Evolutionary conservation across 2,888 invertebrate species (phyloP), one percentile per base, ranked within the genome.

Genomic region (Keiferia lycopersicella): DNA sequence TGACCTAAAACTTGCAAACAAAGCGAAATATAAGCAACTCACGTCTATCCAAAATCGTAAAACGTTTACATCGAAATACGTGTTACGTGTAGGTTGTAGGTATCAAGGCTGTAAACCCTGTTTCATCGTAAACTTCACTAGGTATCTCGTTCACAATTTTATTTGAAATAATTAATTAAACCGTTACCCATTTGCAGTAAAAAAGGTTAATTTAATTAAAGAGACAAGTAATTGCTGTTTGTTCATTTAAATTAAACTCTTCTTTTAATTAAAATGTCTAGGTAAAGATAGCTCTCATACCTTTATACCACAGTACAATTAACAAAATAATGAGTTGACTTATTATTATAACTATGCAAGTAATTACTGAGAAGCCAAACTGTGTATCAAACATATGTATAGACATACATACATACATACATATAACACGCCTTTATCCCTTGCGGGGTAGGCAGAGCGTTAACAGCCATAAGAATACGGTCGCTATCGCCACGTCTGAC

Each of bases 61-160:
- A 85, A 76, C 77, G 79, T 86, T 85, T 79, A 80, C 81, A 75
- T 81, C 78, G 82, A 84, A 82, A 83, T 83, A 81, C 81, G 79
- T 41, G 41, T 41, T 41, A 41, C 41, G 11, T 41, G n/a, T 41
- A 41, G 11, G 1, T 10, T 26, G 26, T 34, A 34, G 34, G 30
- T 30, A 30, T 76, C 79, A 76, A 76, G 70, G 73, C 75, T 80
- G 84, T 84, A 82, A 83, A 78, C 75, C 78, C 77, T 72, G 78
- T 81, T 81, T 73, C 73, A 75, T 75, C 75, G 74, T 76, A 76
- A 78, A 80, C 76, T 53, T 18, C 14, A 41, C 10, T 34, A 30
- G 26, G 16, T 60, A 60, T 60, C 60, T 64, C 20, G 39, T 53
- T 61, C 50, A 30, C 41, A 26, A 62, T 57, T 51, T 60, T 14